Conservation (phyloP, 53 echinoderm and acorn worm species). For the Holothuria leucospilota region DNA sequence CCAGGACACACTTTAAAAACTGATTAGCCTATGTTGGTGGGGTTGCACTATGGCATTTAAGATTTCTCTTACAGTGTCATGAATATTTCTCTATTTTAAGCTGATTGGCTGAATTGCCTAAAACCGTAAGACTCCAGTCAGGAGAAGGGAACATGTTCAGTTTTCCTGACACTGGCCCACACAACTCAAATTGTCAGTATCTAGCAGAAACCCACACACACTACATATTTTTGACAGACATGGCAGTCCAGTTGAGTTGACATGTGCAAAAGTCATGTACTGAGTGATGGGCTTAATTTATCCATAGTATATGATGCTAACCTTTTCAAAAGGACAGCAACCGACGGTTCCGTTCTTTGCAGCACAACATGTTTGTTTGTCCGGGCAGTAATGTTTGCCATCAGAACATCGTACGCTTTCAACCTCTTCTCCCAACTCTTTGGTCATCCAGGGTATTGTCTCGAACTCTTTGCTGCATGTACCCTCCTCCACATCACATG, state of each 20-base stretch:
- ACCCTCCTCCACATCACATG: constrained; percentile 52
- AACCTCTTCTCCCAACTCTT: constrained; percentile 21
- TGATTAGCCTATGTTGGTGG: too few species aligned
- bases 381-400: constrained; percentile 21
- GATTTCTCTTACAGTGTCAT: too few species aligned
- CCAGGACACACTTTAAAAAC: too few species aligned
- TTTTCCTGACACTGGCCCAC: not conserved
- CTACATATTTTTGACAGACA: too few species aligned
- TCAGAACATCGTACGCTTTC: not conserved
- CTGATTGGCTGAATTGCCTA: too few species aligned
- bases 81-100: too few species aligned
- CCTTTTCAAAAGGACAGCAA: constrained; percentile 75
- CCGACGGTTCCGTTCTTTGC: constrained; percentile 43
- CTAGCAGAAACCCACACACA: too few species aligned
- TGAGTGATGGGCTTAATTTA: too few species aligned
- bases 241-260: too few species aligned
- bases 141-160: constrained; percentile 73
- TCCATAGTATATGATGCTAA: not conserved
- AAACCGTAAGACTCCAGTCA: constrained; percentile 33
- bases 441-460: constrained; percentile 49
- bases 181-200: too few species aligned
- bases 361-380: constrained; percentile 63
- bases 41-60: too few species aligned
- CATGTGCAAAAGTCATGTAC: too few species aligned
- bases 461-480: constrained; percentile 42